Evolutionary conservation across 2,113 vertebrate species (phyloP).

Genomic region (Lophura nycthemera): DNA sequence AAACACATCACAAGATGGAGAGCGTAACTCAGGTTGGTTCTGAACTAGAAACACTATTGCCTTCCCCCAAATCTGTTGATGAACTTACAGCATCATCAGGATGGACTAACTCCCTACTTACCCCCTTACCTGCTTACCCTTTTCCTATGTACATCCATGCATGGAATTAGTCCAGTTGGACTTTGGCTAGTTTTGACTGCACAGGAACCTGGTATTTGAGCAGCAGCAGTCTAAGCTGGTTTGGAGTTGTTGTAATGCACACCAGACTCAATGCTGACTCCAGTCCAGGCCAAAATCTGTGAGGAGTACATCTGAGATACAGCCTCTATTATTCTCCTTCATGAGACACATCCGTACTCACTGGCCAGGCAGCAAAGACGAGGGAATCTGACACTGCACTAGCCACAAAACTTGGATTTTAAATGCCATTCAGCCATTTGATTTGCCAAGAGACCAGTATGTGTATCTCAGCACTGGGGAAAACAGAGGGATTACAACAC

Average conservation of each 20-base stretch:
- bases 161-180: neutral
- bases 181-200: rapidly evolving
- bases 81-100: neutral
- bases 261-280: neutral
- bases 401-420: neutral
- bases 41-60: neutral
- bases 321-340: neutral
- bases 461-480: neutral
- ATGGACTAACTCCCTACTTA: rapidly evolving
- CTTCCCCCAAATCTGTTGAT: neutral
- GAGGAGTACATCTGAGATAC: neutral
- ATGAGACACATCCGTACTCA: rapidly evolving
- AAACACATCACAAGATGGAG: neutral
- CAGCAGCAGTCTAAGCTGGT: neutral
- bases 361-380: neutral
- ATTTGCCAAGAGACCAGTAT: neutral
- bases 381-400: neutral
- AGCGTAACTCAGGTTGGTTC: rapidly evolving
- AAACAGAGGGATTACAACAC: neutral
- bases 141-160: neutral
- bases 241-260: neutral
- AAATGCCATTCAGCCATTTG: neutral
- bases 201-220: neutral
- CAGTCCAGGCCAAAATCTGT: neutral
- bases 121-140: too few relatives aligned